A percentile compares a stretch with the other conserved stretches of the same genome.
These are phyloP conservation scores for Galerucella calmariensis DNA, from an alignment of 2,888 invertebrate genomes.

Conservation along the genomic window DNA sequence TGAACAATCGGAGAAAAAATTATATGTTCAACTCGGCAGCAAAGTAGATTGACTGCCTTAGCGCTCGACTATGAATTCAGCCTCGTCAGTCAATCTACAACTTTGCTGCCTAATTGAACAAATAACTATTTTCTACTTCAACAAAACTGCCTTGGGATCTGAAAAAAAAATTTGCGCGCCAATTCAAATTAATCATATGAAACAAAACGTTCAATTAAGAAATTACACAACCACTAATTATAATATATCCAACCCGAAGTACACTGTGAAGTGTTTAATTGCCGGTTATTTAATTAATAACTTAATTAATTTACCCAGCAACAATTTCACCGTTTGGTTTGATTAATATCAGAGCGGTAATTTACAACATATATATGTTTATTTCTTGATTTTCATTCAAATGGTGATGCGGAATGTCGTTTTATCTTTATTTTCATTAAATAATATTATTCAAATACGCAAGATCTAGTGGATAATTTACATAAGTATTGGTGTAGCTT, in stretches of 20 bases:
- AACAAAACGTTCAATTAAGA: background rate
- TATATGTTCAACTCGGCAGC: too few relatives aligned
- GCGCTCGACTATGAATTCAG: too few relatives aligned
- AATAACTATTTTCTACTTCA: too few relatives aligned
- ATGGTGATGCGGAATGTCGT: background rate
- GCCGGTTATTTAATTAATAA: slow-evolving; percentile 3
- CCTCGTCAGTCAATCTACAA: too few relatives aligned
- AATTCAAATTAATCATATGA: background rate
- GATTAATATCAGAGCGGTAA: background rate
- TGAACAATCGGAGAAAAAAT: too few relatives aligned
- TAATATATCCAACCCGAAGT: background rate
- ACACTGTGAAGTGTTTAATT: background rate
- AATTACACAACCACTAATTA: background rate
- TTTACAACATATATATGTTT: background rate
- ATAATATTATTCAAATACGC: background rate
- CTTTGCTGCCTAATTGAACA: too few relatives aligned
- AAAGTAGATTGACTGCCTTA: too few relatives aligned
- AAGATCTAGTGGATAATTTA: background rate
- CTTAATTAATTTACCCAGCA: background rate
- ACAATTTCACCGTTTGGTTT: background rate
- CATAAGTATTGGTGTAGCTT: background rate
- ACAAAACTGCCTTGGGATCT: too few relatives aligned
- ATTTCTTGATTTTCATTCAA: background rate
- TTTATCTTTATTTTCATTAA: background rate
- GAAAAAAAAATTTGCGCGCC: background rate